Conservation (phyloP, 2,113 vertebrate species). For the Nannobrachium achirus region DNA sequence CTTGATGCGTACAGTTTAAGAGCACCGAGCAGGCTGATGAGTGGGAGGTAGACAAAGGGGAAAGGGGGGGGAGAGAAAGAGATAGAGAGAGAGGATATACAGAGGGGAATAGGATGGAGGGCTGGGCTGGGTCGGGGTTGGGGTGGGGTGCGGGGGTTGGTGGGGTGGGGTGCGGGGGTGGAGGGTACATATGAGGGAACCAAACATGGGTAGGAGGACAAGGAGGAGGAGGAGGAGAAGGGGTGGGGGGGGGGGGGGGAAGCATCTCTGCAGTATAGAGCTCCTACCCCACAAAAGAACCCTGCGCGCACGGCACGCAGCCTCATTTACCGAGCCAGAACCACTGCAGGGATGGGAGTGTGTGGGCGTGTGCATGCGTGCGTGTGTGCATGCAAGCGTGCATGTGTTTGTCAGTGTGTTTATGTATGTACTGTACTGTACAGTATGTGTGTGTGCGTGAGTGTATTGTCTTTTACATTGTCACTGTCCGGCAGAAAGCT, state of each 20-base stretch:
- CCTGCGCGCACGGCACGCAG: constrained; percentile 31
- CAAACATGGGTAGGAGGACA: not conserved
- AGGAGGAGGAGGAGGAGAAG: not conserved
- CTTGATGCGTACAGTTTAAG: constrained; percentile 45
- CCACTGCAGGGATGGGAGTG: constrained; percentile 52
- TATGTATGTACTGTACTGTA: too few species aligned
- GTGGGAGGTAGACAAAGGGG: constrained; percentile 24
- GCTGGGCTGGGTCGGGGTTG: not conserved
- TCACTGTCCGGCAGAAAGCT: too few species aligned
- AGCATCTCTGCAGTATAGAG: constrained; percentile 45
- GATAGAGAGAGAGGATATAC: not conserved
- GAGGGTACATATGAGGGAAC: constrained; percentile 15
- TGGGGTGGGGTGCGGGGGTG: not conserved
- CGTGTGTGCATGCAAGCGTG: constrained; percentile 17
- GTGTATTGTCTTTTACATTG: too few species aligned
- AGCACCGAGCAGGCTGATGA: constrained; percentile 40
- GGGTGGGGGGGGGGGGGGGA: not conserved
- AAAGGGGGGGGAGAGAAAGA: not conserved
- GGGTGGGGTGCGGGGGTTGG: not conserved
- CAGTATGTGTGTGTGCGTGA: constrained; percentile 2
- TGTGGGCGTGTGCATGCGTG: not conserved
- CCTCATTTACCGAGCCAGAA: constrained; percentile 53
- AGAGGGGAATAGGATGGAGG: not conserved
- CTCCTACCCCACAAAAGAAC: constrained; percentile 55
- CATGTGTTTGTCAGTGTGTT: constrained; percentile 11